Evolutionary conservation across 2,797 vertebrate genomes (phyloP).

Genomic region (Synanceia verrucosa): DNA sequence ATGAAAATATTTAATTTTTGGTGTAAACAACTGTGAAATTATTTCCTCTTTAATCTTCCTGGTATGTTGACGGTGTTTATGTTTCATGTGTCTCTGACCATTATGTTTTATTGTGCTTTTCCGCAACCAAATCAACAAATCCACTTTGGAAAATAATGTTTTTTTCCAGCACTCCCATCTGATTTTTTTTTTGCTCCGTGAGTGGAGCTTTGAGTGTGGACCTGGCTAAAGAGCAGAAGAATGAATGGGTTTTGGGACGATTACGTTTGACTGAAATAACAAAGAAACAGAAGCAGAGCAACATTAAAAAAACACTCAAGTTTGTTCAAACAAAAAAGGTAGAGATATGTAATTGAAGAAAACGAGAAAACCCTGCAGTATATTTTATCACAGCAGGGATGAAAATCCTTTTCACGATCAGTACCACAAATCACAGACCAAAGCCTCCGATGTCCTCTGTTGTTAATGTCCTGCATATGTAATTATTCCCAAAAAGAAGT

Average conservation of each 20-base stretch:
- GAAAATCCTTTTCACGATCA: not conserved
- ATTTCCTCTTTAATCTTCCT: not conserved
- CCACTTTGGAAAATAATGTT: not conserved
- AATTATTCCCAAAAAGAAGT: not conserved
- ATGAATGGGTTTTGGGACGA: not conserved
- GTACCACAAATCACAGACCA: not conserved
- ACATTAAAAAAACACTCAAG: not conserved
- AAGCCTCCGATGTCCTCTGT: not conserved
- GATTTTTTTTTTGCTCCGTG: not conserved
- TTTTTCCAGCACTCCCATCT: not conserved
- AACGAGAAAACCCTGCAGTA: not conserved
- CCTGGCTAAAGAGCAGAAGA: not conserved
- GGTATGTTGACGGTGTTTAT: not conserved
- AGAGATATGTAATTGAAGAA: not conserved
- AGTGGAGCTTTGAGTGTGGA: conserved; percentile 2
- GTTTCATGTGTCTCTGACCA: not conserved
- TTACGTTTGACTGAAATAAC: conserved; percentile 12
- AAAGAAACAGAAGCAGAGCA: not conserved
- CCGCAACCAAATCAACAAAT: not conserved
- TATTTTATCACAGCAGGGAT: conserved; percentile 1
- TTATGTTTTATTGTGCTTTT: not conserved
- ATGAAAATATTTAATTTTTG: not conserved
- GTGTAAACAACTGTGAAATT: not conserved
- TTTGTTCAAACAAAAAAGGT: not conserved
- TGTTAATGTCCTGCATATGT: not conserved